Evolutionary conservation across 2,888 invertebrate species (phyloP), one percentile per base, ranked within the genome.

Genomic region (Metalampra italica): DNA sequence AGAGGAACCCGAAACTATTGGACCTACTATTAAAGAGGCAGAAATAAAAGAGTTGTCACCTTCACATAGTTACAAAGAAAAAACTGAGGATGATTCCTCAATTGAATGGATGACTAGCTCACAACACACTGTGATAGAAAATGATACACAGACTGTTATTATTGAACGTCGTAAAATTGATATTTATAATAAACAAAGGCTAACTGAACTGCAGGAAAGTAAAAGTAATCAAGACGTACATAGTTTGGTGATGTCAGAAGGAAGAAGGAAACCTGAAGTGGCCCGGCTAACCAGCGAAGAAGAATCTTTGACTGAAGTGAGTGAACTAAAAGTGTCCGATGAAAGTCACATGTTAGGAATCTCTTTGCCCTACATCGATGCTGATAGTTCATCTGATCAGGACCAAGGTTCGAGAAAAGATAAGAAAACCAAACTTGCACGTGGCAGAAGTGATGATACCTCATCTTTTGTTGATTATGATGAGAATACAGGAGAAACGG

Each of bases 401-500:
- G 88, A 88, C 53, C 85, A 82, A 53, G 68, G 60, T 46, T 78
- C 78, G 8, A 82, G 62, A 58, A 73, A 64, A 52, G 71, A 75
- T 13, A 68, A 71, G 42, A 76, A 72, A 53, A 52, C 56, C 0
- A 80, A 72, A 52, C 58, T 86, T 9, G 59, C 62, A 34, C 90
- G 92, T 3, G 92, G 92, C 52, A 85, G 87, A 61, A 93, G 93
- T 58, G 93, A 93, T 69, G 93, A 94, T 65, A 93, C 93, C 0
- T 91, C 91, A 1, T 93, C 93, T 1, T 93, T 92, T 91, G 91
- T 92, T 2, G 93, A 93, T 61, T 92, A 92, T 66, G 93, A 93
- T 55, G 93, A 93, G 64, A 91, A 88, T 57, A 91, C 92, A n/a
- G 92, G 91, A 12, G 91, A 91, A 15, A 91, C 92, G 1, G 93